Percentiles rank a stretch among this genome's conserved stretches.
phyloP scores from a whole-genome alignment of 2,888 invertebrate genomes.

The Plagiodera versicolora region DNA sequence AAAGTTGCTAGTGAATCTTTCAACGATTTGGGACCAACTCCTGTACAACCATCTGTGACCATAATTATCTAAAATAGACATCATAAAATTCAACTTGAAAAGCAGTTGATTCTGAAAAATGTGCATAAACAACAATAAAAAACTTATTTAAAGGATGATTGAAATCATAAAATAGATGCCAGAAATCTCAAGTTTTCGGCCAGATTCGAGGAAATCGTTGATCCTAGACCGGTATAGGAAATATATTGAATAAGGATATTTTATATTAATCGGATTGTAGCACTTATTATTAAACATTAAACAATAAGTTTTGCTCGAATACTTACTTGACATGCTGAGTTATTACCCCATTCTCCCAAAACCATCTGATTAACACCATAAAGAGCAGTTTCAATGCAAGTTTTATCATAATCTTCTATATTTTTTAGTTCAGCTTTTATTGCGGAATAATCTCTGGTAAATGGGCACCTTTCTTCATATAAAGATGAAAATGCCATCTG shows the following conservation, averaged over 20 bases:
- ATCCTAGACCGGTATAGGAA: too few relatives aligned
- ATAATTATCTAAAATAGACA: conserved; percentile 60
- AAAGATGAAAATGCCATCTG: conserved; percentile 55
- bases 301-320: too few relatives aligned
- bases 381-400: conserved; percentile 79
- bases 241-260: too few relatives aligned
- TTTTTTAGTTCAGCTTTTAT: conserved; percentile 75
- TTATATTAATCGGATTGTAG: too few relatives aligned
- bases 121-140: too few relatives aligned
- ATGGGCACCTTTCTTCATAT: conserved; percentile 71
- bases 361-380: conserved; percentile 78
- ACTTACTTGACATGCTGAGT: conserved; percentile 77
- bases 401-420: conserved; percentile 84
- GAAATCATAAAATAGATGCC: too few relatives aligned
- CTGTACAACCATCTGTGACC: conserved; percentile 76
- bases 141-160: too few relatives aligned
- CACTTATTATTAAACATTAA: too few relatives aligned
- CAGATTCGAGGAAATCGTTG: too few relatives aligned
- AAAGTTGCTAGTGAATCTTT: conserved; percentile 59
- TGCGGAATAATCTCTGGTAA: conserved; percentile 84
- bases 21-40: conserved; percentile 67
- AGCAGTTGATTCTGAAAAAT: too few relatives aligned
- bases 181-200: too few relatives aligned
- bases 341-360: conserved; percentile 86
- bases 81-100: too few relatives aligned